phyloP scores from a whole-genome alignment of 2,113 vertebrate genomes.

The Strix aluco region DNA sequence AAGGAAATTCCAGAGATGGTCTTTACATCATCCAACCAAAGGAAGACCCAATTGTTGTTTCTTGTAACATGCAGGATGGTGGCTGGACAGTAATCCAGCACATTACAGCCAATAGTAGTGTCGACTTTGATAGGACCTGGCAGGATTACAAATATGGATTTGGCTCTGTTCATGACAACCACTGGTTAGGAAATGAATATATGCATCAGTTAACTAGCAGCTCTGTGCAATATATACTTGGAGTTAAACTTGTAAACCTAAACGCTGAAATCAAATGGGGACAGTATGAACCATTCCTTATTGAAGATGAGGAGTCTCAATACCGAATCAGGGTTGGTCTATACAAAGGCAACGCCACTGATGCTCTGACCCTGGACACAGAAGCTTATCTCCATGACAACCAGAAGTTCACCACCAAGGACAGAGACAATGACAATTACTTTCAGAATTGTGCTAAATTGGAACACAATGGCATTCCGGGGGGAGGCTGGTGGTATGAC shows the following conservation, averaged over 20 bases:
- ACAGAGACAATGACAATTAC: conserved; percentile 86
- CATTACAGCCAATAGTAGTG: conserved; percentile 86
- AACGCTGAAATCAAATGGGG: conserved; percentile 77
- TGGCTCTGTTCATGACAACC: conserved; percentile 79
- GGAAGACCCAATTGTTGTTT: conserved; percentile 74
- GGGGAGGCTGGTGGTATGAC: conserved; percentile 86
- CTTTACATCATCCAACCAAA: conserved; percentile 84
- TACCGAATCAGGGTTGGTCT: conserved; percentile 84
- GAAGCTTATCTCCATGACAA: conserved; percentile 91
- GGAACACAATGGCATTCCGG: conserved; percentile 78
- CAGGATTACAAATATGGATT: conserved; percentile 87
- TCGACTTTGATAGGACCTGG: conserved; percentile 85
- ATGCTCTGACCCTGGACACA: conserved; percentile 84
- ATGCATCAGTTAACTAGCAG: conserved; percentile 78
- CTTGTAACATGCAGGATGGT: conserved; percentile 86
- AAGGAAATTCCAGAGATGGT: conserved; percentile 78
- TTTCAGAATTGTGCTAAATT: conserved; percentile 84
- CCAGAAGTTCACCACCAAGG: conserved; percentile 86
- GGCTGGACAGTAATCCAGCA: conserved; percentile 91
- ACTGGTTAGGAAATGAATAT: conserved; percentile 88
- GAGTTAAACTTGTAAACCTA: conserved; percentile 81
- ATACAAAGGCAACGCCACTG: conserved; percentile 79
- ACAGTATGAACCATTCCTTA: conserved; percentile 79
- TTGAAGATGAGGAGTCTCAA: conserved; percentile 80
- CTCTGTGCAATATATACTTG: conserved; percentile 73